Evolutionary conservation across 2,888 invertebrate genomes (phyloP).

Genomic region (Linnaemya tessellans): DNA sequence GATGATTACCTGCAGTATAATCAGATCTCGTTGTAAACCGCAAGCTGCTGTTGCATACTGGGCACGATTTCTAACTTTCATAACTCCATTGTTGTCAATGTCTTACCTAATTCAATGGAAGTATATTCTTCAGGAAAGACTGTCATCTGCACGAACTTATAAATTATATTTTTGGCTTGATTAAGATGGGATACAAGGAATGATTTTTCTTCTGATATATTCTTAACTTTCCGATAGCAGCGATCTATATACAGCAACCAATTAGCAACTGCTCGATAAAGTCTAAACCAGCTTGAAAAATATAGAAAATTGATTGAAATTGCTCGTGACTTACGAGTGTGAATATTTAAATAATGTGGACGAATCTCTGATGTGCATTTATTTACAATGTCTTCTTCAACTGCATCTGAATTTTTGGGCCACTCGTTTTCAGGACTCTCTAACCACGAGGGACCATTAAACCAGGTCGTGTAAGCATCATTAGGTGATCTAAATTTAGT

Average conservation of each 20-base stretch:
- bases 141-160: not conserved
- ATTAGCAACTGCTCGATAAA: not conserved
- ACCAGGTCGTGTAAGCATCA: not conserved
- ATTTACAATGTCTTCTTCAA: not conserved
- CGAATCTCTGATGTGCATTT: constrained; percentile 7
- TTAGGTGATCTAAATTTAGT: constrained; percentile 31
- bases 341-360: not conserved
- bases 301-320: constrained; percentile 12
- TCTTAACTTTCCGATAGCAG: constrained; percentile 8
- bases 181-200: not conserved
- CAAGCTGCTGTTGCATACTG: too few species aligned
- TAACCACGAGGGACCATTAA: constrained; percentile 25
- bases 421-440: constrained; percentile 6
- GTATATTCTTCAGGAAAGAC: not conserved
- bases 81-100: too few species aligned
- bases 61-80: too few species aligned
- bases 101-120: not conserved
- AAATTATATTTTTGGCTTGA: constrained; percentile 23
- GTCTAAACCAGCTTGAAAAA: constrained; percentile 22
- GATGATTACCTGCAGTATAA: too few species aligned
- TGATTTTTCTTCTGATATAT: not conserved
- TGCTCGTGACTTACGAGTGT: not conserved
- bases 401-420: not conserved
- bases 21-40: too few species aligned
- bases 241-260: constrained; percentile 7